phyloP scores from a whole-genome alignment of 92 coral and sea anemone genomes.

The Phymanthus crucifer region DNA sequence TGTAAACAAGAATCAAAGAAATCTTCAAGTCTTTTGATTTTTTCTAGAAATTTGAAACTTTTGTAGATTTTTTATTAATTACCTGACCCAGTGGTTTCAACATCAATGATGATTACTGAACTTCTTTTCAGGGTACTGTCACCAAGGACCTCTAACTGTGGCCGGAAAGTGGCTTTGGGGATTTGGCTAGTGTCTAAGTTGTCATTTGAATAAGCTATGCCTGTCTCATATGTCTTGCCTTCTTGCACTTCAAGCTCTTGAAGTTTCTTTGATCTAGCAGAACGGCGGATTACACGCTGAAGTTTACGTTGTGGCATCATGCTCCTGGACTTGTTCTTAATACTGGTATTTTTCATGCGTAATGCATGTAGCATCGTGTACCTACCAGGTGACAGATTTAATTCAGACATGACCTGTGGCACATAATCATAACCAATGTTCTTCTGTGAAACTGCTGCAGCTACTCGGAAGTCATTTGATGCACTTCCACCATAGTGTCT shows the following conservation, averaged over 20 bases:
- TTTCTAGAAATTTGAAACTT: neutral
- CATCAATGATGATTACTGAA: constrained; percentile 2
- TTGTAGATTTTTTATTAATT: neutral
- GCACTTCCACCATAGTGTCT: constrained; percentile 46
- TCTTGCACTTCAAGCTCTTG: constrained; percentile 14
- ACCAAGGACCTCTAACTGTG: neutral
- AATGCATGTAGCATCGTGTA: neutral
- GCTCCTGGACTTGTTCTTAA: constrained; percentile 2
- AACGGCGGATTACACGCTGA: constrained; percentile 1
- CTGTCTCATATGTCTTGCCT: constrained; percentile 7
- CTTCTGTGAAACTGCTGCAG: constrained; percentile 51
- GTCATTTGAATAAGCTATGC: neutral
- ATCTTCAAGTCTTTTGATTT: neutral
- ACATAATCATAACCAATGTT: constrained; percentile 48
- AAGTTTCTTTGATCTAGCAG: neutral
- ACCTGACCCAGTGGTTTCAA: constrained; percentile 12
- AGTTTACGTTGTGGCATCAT: constrained; percentile 1
- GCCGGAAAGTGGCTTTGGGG: neutral
- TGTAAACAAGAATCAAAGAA: neutral
- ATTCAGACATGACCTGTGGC: constrained; percentile 13
- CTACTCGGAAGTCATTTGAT: constrained; percentile 37
- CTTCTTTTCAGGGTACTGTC: neutral
- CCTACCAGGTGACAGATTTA: constrained; percentile 12
- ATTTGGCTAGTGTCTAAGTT: neutral
- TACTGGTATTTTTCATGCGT: constrained; percentile 8